Evolutionary conservation across 2,797 vertebrate species (phyloP), one percentile per base, ranked within the genome.

Genomic region (Pempheris klunzingeri): DNA sequence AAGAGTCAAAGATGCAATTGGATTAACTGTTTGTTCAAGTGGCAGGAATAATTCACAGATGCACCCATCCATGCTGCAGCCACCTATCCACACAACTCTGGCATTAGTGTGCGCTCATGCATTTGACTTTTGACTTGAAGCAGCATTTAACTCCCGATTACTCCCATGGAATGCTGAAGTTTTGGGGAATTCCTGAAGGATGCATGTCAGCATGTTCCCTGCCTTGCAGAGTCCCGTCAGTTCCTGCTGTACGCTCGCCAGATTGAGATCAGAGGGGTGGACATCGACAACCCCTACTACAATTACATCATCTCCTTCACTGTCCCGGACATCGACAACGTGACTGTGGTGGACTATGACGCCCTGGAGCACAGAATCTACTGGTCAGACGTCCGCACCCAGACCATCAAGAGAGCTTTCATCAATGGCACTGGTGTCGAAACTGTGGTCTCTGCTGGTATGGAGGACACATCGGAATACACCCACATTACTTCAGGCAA

Each of bases 231-330:
- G 83, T 97, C 96, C 24, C 97, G 96, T 67, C 96, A 97, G 95
- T 99, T 99, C 94, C 94, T 99, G 93, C 95, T 99, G 69, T 99
- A 99, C 0, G 97, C 98, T 0, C 96, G 98, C 52, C 98, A 99
- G 95, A 99, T 97, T 84, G 98, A 99, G 94, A 99, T 99, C 88
- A 92, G 98, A 18, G 98, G 98, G 0, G 98, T 99, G 92, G 98
- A 99, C 92, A 95, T 99, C 0, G 97, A 99, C 36, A 98, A 97
- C 87, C 98, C 98, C 0, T 98, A 99, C 93, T 99, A 98, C 94
- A 99, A 99, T 92, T 98, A 99, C 90, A 99, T 99, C 90, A 99
- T 98, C 94, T 99, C 98, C 84, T 99, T 99, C 95, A 99, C 98
- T 0, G 97, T 98, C 87, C 98, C 98, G 0, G 98, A 98, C 88